phyloP scores from a whole-genome alignment of 2,113 vertebrate species.

The Brachirus orientalis region DNA sequence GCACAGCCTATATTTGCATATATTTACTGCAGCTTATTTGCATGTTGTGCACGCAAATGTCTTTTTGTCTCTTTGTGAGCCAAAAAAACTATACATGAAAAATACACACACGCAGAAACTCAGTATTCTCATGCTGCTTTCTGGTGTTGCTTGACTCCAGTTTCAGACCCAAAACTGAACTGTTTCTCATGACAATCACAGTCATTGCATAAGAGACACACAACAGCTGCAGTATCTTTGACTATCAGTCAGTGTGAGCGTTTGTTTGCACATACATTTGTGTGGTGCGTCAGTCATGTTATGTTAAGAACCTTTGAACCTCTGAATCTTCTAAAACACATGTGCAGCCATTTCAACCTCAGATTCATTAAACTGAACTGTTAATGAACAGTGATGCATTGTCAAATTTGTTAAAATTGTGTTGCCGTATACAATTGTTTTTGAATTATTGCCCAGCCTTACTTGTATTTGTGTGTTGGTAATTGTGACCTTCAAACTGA shows the following conservation, averaged over 20 bases:
- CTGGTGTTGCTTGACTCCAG: constrained; percentile 10
- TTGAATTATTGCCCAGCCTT: no score
- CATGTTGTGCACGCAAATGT: constrained; percentile 18
- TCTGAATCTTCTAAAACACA: constrained; percentile 3
- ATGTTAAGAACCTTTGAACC: constrained; percentile 19
- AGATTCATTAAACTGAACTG: background rate
- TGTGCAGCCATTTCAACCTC: background rate
- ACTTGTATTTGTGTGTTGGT: no score
- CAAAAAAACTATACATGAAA: constrained; percentile 37
- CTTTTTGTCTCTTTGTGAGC: constrained; percentile 1
- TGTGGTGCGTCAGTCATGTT: background rate
- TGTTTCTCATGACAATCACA: constrained; percentile 5
- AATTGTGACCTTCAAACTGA: background rate
- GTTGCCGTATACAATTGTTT: no score
- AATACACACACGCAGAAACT: background rate
- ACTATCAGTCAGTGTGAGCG: background rate
- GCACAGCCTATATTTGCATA: constrained; percentile 41
- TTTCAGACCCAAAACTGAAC: constrained; percentile 11
- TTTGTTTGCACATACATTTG: background rate
- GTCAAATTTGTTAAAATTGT: background rate
- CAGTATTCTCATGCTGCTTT: constrained; percentile 2
- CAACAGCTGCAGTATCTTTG: constrained; percentile 11
- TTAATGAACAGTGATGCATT: background rate
- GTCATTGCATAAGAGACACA: constrained; percentile 23
- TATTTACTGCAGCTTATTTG: constrained; percentile 49